Conservation (phyloP, 2,888 invertebrate species). For the Cataglyphis rosenhaueri region DNA sequence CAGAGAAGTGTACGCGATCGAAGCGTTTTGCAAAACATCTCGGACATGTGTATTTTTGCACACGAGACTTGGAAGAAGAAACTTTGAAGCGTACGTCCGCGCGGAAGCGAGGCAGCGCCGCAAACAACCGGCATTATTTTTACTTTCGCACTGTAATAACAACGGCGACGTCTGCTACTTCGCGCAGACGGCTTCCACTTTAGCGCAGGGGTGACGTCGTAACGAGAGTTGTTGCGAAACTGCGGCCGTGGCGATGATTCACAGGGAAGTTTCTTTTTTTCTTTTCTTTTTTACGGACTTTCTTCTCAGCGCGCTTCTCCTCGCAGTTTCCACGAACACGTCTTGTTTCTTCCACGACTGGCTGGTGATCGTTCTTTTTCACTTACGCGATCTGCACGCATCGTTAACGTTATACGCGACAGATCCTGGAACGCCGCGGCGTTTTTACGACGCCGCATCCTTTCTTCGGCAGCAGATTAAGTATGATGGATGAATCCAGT, state of each 20-base stretch:
- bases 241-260: conserved; percentile 68
- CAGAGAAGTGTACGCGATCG: not conserved
- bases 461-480: conserved; percentile 45
- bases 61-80: conserved; percentile 37
- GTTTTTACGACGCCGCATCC: conserved; percentile 55
- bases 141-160: conserved; percentile 68
- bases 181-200: conserved; percentile 63
- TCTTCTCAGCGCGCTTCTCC: conserved; percentile 34
- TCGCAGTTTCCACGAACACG: conserved; percentile 52
- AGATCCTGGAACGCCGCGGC: conserved; percentile 52
- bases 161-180: conserved; percentile 65
- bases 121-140: conserved; percentile 62
- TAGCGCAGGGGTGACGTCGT: conserved; percentile 65
- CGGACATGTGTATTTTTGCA: conserved; percentile 51
- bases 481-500: conserved; percentile 54
- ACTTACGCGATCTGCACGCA: conserved; percentile 68
- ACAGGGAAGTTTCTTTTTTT: conserved; percentile 65
- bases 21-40: conserved; percentile 47
- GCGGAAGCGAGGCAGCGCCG: conserved; percentile 18
- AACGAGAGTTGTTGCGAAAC: conserved; percentile 76
- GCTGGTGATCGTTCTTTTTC: conserved; percentile 55
- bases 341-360: conserved; percentile 53
- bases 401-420: conserved; percentile 70
- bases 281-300: conserved; percentile 64
- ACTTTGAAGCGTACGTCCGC: conserved; percentile 42